Base-by-base conservation (phyloP, 2,888 invertebrate species). In the Drosophila picticornis region DNA sequence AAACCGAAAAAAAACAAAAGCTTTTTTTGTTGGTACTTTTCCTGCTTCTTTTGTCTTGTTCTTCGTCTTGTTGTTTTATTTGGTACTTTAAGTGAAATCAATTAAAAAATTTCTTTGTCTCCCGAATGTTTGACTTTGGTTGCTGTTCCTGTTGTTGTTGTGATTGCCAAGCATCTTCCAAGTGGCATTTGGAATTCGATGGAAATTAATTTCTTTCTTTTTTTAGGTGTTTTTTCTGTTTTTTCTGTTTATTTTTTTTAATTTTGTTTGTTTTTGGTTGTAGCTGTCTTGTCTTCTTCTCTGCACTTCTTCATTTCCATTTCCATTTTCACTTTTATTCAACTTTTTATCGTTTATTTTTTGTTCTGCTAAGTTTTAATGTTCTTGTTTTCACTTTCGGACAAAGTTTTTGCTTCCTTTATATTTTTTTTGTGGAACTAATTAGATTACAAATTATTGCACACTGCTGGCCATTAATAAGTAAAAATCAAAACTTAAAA, bases 91-190 rank as follows among this genome's bases (percentile, higher is more conserved):
- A 89, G 88, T 90, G 84, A 86, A 86, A 86, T 86, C 85, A 86
- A 86, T 86, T 86, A 86, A 90, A 89, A 89, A 89, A 86, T 86
- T 90, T 86, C 89, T 86, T 90, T 86, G 90, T 86, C 77, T 86
- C 80, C 80, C 84, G 84, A 75, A 75, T 90, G 88, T 88, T 84
- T 84, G 88, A 85, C 84, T 88, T 80, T 63, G 66, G 80, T 63
- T 77, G 53, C 25, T 64, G 60, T 52, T 48, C 53, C 65, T 59
- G 64, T 59, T 74, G 72, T 32, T 70, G 59, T 52, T 69, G 75
- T 51, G 76, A 60, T 58, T 70, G 62, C 50, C 59, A 48, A 79
- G 70, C 83, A 79, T 84, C 75, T 74, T 81, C 74, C 72, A 79
- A 87, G 85, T 84, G 85, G 88, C 90, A 83, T 90, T 88, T 83